Evolutionary conservation across 2,888 invertebrate species (phyloP).

Genomic region (Aromia moschata): DNA sequence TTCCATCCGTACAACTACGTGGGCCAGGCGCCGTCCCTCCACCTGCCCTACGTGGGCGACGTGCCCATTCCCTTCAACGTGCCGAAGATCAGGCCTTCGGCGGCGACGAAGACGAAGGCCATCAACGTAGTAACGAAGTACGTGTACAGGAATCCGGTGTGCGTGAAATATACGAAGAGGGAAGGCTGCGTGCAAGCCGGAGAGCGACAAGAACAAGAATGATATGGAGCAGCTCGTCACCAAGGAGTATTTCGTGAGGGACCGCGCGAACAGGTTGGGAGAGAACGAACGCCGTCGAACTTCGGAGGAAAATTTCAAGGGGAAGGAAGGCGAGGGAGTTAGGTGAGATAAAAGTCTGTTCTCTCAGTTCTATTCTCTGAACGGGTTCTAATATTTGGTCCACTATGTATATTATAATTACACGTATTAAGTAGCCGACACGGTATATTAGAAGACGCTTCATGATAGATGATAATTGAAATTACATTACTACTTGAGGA

Average conservation of each 20-base stretch:
- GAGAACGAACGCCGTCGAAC: constrained; percentile 6
- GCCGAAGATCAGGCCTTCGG: constrained; percentile 53
- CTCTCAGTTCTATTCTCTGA: too few relatives aligned
- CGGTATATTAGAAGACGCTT: too few relatives aligned
- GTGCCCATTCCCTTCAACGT: constrained; percentile 51
- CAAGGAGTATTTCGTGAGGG: constrained; percentile 55
- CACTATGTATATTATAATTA: too few relatives aligned
- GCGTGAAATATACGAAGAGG: constrained; percentile 56
- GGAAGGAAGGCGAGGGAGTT: not conserved
- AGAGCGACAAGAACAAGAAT: constrained; percentile 39
- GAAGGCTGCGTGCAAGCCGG: constrained; percentile 45
- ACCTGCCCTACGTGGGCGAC: constrained; percentile 55
- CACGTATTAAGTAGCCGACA: too few relatives aligned
- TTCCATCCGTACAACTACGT: constrained; percentile 57
- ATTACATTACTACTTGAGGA: too few relatives aligned
- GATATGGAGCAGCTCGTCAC: constrained; percentile 53
- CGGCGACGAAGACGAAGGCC: constrained; percentile 57
- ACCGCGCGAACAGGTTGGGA: constrained; percentile 26
- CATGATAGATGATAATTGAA: too few relatives aligned
- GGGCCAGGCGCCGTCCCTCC: constrained; percentile 54
- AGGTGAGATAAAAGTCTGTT: too few relatives aligned
- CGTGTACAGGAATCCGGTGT: constrained; percentile 58
- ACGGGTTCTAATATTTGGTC: too few relatives aligned
- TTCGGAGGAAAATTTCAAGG: constrained; percentile 1
- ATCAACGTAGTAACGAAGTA: constrained; percentile 58